Evolutionary conservation across 2,797 vertebrate genomes (phyloP).

Genomic region (Tokudaia muenninki): DNA sequence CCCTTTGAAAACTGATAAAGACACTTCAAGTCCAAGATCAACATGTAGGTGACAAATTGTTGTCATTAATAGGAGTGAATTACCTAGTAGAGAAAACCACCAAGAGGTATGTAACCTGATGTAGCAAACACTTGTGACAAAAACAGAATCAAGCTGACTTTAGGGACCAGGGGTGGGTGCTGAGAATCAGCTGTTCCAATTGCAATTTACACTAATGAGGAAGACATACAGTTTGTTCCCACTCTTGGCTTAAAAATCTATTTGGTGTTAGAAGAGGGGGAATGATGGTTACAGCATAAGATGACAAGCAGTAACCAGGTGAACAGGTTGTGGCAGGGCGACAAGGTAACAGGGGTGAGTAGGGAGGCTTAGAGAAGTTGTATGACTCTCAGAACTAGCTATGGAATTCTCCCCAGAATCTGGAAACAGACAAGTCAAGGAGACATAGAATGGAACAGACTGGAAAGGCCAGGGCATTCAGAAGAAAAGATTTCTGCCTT

Average conservation of each 20-base stretch:
- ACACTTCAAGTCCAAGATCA: neutral
- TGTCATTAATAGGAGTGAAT: neutral
- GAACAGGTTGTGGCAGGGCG: rapidly evolving
- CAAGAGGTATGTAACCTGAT: too few species aligned
- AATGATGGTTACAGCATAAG: neutral
- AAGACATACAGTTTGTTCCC: neutral
- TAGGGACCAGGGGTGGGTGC: neutral
- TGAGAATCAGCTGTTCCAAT: neutral
- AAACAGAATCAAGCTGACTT: neutral
- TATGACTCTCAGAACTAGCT: neutral
- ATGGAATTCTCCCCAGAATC: neutral
- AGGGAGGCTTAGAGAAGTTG: neutral
- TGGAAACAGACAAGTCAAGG: neutral
- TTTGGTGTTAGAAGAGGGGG: neutral
- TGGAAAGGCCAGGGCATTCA: neutral
- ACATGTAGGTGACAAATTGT: neutral
- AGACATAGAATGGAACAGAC: too few species aligned
- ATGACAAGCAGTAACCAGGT: neutral
- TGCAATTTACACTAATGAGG: neutral
- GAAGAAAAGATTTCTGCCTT: neutral
- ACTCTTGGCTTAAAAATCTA: neutral
- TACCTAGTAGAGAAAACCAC: neutral
- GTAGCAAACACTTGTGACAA: neutral
- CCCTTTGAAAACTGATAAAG: neutral
- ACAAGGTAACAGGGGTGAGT: too few species aligned